Percentiles rank a stretch among this genome's conserved stretches.
These are phyloP conservation scores for Bombus haemorrhoidalis DNA, from an alignment of 1,140 invertebrate genomes.

Conservation along the genomic window DNA sequence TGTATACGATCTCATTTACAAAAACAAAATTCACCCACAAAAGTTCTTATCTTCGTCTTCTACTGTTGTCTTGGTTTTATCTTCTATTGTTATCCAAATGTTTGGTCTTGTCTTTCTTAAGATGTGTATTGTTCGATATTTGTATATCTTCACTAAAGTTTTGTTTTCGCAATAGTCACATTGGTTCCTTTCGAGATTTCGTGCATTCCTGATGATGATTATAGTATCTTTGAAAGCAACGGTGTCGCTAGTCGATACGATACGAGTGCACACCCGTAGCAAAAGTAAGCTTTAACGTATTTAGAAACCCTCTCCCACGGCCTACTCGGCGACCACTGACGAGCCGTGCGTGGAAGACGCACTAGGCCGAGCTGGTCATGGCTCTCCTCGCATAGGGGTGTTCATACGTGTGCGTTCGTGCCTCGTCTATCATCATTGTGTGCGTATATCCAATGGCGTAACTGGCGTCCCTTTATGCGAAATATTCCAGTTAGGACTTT, in stretches of 20 bases:
- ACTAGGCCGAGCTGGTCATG: slow-evolving; percentile 34
- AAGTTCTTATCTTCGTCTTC: not conserved
- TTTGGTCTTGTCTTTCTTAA: slow-evolving; percentile 10
- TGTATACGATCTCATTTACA: not conserved
- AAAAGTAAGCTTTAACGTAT: not conserved
- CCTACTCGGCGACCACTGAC: slow-evolving; percentile 64
- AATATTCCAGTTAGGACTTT: not conserved
- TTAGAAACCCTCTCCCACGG: slow-evolving; percentile 51
- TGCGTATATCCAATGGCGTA: slow-evolving; percentile 55
- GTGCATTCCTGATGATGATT: not conserved
- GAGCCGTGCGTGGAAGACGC: slow-evolving; percentile 39
- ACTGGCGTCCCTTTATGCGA: slow-evolving; percentile 34
- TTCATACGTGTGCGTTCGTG: slow-evolving; percentile 14
- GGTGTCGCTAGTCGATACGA: not conserved
- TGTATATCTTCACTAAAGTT: not conserved
- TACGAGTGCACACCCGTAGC: slow-evolving; percentile 40
- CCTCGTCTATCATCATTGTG: not conserved
- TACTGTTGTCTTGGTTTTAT: not conserved
- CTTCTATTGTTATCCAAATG: not conserved
- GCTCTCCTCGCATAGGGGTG: slow-evolving; percentile 46
- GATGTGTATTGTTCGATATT: not conserved
- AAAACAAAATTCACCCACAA: not conserved
- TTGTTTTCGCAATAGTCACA: not conserved
- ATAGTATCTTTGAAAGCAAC: not conserved
- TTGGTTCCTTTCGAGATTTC: not conserved